These are phyloP conservation scores for Pyrocephalus nanus DNA, from an alignment of 2,797 vertebrate genomes.

Conservation along the genomic window DNA sequence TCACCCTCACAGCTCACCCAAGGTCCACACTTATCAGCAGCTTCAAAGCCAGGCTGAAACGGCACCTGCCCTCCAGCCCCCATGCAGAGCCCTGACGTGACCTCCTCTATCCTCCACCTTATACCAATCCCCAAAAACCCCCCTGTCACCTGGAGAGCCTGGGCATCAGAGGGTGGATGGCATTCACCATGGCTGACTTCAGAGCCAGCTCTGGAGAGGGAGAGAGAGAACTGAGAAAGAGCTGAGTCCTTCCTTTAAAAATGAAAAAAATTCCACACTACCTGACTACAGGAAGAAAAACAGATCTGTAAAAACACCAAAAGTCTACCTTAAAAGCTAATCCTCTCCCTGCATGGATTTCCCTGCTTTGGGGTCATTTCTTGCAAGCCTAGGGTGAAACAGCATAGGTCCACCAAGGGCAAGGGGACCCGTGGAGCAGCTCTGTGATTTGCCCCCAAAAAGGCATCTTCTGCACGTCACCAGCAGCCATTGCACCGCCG, in stretches of 20 bases:
- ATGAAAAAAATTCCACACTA: constrained; percentile 12
- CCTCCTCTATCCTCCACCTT: neutral
- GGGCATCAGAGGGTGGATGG: neutral
- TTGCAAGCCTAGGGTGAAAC: neutral
- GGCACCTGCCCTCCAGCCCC: neutral
- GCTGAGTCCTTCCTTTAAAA: constrained; percentile 43
- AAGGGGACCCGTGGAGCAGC: neutral
- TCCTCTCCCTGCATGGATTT: constrained; percentile 30
- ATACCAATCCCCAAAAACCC: neutral
- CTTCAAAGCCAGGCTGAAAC: neutral
- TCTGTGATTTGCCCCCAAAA: neutral
- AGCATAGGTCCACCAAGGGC: neutral
- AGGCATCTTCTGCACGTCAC: neutral
- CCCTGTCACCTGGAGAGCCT: neutral
- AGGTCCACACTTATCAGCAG: neutral
- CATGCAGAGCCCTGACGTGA: neutral
- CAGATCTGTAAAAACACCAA: constrained; percentile 24
- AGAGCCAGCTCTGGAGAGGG: constrained; percentile 2
- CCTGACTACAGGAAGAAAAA: constrained; percentile 25
- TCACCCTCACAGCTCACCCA: neutral
- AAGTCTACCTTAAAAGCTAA: neutral
- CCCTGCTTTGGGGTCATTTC: neutral
- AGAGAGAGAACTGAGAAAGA: constrained; percentile 24
- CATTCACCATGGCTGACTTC: neutral
- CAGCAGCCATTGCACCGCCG: neutral